Percentiles rank a stretch among this genome's conserved stretches.
Evolutionary conservation across 2,888 invertebrate genomes (phyloP).

Genomic region (Acronicta leporina): DNA sequence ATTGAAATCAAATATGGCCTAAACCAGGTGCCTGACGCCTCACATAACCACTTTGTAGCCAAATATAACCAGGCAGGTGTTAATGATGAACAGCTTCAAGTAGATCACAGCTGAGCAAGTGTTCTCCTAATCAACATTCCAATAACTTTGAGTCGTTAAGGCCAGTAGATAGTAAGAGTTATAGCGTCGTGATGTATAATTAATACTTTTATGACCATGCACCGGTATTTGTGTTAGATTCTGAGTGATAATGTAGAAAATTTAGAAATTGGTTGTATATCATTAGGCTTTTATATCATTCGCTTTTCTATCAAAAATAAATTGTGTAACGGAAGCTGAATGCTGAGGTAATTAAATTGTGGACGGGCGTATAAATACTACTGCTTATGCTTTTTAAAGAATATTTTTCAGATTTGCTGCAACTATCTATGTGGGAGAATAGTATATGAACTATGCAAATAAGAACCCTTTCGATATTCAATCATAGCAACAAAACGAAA

Average conservation of each 20-base stretch:
- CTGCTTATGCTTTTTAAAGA: too few relatives aligned
- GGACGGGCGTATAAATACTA: too few relatives aligned
- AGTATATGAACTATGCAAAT: too few relatives aligned
- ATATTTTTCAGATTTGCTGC: too few relatives aligned
- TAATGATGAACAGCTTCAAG: background rate
- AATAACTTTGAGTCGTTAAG: conserved; percentile 32
- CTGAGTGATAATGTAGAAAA: conserved; percentile 3
- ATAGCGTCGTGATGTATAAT: conserved; percentile 48
- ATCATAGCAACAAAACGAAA: too few relatives aligned
- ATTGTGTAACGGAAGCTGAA: background rate
- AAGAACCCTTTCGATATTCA: too few relatives aligned
- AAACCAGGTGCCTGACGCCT: too few relatives aligned
- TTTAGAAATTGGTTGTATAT: background rate
- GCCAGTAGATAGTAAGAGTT: conserved; percentile 40
- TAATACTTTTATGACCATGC: conserved; percentile 44
- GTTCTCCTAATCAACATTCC: conserved; percentile 54
- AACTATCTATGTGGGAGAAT: too few relatives aligned
- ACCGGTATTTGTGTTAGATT: conserved; percentile 36
- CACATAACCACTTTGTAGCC: too few relatives aligned
- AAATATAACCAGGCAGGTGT: background rate
- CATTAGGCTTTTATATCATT: background rate
- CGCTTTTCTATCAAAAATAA: background rate
- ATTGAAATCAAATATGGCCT: too few relatives aligned
- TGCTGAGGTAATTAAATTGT: too few relatives aligned
- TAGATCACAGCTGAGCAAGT: conserved; percentile 34